A percentile compares a stretch with the other conserved stretches of the same genome.
Conservation (phyloP, 2,797 vertebrate genomes). For the Sciurus carolinensis region DNA sequence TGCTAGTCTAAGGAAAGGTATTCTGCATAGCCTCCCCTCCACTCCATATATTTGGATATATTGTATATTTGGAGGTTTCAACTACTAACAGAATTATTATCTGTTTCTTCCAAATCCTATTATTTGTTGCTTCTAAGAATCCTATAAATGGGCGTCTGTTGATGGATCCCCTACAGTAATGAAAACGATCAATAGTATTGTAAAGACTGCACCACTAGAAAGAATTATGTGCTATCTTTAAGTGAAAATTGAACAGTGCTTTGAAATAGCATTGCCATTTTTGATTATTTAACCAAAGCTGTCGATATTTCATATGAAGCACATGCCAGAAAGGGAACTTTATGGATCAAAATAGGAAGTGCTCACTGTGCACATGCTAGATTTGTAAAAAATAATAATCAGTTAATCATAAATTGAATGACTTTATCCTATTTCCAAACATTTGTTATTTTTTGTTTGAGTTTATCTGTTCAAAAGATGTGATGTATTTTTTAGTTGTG, state of each 20-base stretch:
- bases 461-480: constrained; percentile 68
- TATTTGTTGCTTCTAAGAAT: constrained; percentile 88
- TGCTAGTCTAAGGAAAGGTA: constrained; percentile 64
- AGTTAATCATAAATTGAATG: constrained; percentile 83
- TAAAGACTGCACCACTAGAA: constrained; percentile 86
- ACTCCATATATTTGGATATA: constrained; percentile 42
- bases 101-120: constrained; percentile 82
- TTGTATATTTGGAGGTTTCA: constrained; percentile 67
- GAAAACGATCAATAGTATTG: constrained; percentile 88
- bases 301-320: constrained; percentile 87
- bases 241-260: constrained; percentile 91
- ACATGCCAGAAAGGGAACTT: constrained; percentile 82
- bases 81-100: constrained; percentile 86
- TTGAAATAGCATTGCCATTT: constrained; percentile 88
- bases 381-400: constrained; percentile 22
- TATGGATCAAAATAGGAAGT: constrained; percentile 80
- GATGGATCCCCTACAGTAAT: constrained; percentile 88
- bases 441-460: constrained; percentile 83
- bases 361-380: constrained; percentile 43
- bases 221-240: constrained; percentile 90
- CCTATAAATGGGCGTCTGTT: constrained; percentile 85
- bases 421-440: constrained; percentile 76
- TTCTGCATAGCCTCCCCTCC: constrained; percentile 41
- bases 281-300: constrained; percentile 90
- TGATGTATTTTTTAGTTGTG: constrained; percentile 65